Conservation (phyloP, 2,888 invertebrate genomes). For the Lochmaea crataegi region DNA sequence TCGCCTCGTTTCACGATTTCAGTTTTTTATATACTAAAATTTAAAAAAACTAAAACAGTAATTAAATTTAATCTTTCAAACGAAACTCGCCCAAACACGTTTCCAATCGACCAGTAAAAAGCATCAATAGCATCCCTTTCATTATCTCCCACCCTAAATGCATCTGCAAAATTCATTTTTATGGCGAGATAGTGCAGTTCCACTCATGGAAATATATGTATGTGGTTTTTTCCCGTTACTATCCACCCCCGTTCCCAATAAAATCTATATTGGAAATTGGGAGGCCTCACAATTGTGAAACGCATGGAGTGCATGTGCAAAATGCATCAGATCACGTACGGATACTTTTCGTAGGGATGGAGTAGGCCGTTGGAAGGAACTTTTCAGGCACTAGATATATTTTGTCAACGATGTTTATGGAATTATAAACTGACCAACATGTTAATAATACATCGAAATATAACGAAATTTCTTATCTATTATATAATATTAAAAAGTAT, state of each 20-base stretch:
- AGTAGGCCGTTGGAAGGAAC: constrained; percentile 40
- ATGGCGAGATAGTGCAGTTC: not conserved
- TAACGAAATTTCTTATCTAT: no score
- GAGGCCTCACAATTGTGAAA: constrained; percentile 41
- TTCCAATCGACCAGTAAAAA: constrained; percentile 4
- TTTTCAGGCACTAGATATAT: constrained; percentile 24
- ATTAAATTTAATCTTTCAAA: not conserved
- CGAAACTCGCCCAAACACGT: not conserved
- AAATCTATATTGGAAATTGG: constrained; percentile 54
- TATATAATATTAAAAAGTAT: no score
- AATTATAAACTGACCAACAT: no score
- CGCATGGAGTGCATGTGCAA: constrained; percentile 47
- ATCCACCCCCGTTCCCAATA: constrained; percentile 47
- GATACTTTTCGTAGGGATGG: constrained; percentile 42
- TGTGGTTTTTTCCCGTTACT: constrained; percentile 18
- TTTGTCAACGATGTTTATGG: not conserved
- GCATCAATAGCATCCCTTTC: constrained; percentile 3
- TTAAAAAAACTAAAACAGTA: not conserved
- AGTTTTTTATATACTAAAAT: no score
- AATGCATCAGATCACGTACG: constrained; percentile 39
- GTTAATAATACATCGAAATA: no score
- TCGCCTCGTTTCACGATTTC: no score
- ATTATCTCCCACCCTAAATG: not conserved
- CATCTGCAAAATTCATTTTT: constrained; percentile 18
- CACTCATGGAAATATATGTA: constrained; percentile 20